A percentile compares a stretch with the other conserved stretches of the same genome.
Conservation (phyloP, 2,797 vertebrate species). For the Aldrovandia affinis region DNA sequence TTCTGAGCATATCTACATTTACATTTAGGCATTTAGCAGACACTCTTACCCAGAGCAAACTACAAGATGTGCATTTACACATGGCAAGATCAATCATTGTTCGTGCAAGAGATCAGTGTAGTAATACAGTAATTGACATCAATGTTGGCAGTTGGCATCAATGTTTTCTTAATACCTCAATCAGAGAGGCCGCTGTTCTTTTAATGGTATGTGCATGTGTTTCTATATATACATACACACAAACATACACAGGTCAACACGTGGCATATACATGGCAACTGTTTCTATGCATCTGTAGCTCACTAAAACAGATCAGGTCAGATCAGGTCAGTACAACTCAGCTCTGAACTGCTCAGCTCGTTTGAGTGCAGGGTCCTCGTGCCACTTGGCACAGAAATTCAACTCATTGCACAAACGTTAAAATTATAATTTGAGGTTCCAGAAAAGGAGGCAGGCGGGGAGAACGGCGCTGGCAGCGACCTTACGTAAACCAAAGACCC, state of each 20-base stretch:
- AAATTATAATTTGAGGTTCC: constrained; percentile 3
- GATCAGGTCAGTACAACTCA: neutral
- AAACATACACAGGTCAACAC: neutral
- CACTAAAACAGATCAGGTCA: neutral
- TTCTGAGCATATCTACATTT: no score
- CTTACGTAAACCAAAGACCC: constrained; percentile 18
- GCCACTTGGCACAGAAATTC: neutral
- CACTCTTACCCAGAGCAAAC: no score
- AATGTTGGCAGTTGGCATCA: no score
- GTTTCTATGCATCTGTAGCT: neutral
- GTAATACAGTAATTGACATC: no score
- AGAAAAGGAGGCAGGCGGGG: neutral
- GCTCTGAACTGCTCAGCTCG: neutral
- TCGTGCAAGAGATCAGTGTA: no score
- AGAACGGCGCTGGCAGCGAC: constrained; percentile 6
- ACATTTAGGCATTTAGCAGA: no score
- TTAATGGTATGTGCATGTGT: no score
- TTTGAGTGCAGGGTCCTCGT: neutral
- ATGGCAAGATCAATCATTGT: no score
- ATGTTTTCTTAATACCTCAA: no score
- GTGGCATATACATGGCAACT: neutral
- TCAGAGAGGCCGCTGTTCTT: no score
- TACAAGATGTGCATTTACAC: no score
- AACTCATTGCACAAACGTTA: neutral
- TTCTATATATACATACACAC: neutral